Evolutionary conservation across 2,797 vertebrate species (phyloP), one percentile per base, ranked within the genome.

Genomic region (Geotrypetes seraphini): DNA sequence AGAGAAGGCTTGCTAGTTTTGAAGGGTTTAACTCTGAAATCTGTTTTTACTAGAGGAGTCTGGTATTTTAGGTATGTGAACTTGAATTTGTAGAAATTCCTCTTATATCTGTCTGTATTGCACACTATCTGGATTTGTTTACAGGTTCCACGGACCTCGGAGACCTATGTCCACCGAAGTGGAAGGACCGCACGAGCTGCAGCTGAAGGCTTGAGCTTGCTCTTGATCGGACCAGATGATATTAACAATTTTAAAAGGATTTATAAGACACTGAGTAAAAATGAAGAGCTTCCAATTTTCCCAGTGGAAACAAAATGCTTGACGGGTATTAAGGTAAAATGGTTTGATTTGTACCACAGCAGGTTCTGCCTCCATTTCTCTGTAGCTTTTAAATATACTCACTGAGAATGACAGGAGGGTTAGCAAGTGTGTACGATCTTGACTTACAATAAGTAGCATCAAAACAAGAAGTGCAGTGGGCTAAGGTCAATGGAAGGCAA

Each of bases 151-250:
- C 83, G 91, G 19, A 96, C 95, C 0, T 93, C 92, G 0, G 96
- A 99, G 76, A 85, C 91, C 0, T 97, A 99, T 0, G 87, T 97
- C 22, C 96, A 99, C 63, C 83, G 93, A 8, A 97, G 96, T 0
- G 95, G 95, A 31, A 77, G 95, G 19, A 99, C 95, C 3, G 95
- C 94, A 5, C 83, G 95, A 45, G 94, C 90, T 13, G 60, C 90
- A 25, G 89, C 53, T 5, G 85, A 92, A 35, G 96, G 96, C 38
- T 88, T 99, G 16, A 91, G 88, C 57, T 60, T 99, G 25, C 66
- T 99, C 58, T 66, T 99, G 6, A 78, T 94, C 1, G 87, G 92
- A 4, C 94, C 96, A 2, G 88, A 89, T 2, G 95, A 99, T 52
- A 42, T 95, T 63, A 69, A 94, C 31, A 89, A 93, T 64, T 99